Percentiles rank a stretch among this genome's conserved stretches.
phyloP scores from a whole-genome alignment of 2,888 invertebrate genomes.

The Ophraella communa region DNA sequence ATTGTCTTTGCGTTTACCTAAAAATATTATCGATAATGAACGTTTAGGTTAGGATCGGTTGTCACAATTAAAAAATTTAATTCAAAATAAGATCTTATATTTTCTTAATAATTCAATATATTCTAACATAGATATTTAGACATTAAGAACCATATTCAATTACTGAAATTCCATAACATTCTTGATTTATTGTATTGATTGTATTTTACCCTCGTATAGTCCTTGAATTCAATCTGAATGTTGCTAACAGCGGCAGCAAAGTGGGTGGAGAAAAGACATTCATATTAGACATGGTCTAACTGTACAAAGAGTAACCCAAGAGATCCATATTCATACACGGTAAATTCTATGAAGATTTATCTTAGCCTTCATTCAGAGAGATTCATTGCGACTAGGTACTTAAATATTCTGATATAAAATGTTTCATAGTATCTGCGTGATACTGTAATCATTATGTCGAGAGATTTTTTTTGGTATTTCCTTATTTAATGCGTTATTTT shows the following conservation, averaged over 20 bases:
- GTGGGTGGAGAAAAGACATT: slow-evolving; percentile 5
- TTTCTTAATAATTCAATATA: no score
- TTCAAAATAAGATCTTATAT: no score
- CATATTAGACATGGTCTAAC: slow-evolving; percentile 34
- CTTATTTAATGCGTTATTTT: background rate
- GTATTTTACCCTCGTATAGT: background rate
- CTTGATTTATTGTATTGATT: background rate
- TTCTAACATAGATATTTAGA: no score
- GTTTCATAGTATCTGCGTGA: background rate
- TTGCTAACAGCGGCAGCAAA: slow-evolving; percentile 2
- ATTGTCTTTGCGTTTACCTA: no score
- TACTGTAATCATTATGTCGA: background rate
- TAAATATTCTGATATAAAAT: background rate
- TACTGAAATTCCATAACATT: no score
- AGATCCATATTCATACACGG: slow-evolving; percentile 1
- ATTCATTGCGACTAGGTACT: background rate
- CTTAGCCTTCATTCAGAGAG: background rate
- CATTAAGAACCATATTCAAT: no score
- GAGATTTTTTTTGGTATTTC: background rate
- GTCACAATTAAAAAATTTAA: no score
- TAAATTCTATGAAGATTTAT: background rate
- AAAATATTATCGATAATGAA: no score
- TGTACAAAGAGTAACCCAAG: slow-evolving; percentile 31
- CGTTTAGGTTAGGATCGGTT: no score
- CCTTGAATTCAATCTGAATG: background rate